Conservation (phyloP, 2,113 vertebrate species). For the Plestiodon gilberti region DNA sequence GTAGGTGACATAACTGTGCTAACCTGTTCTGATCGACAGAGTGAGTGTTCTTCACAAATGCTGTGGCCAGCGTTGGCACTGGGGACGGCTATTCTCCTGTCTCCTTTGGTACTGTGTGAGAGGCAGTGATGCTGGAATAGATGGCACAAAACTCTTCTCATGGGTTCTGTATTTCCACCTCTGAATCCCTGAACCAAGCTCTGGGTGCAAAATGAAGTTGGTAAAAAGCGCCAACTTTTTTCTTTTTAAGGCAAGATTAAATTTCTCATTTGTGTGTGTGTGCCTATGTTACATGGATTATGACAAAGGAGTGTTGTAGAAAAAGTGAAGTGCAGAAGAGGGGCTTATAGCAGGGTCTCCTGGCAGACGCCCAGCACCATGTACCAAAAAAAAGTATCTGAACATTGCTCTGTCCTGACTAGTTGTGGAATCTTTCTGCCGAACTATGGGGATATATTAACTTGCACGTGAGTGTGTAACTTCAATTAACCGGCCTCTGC, state of each 20-base stretch:
- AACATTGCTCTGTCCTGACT: too few relatives aligned
- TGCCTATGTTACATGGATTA: not conserved
- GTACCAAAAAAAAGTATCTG: too few relatives aligned
- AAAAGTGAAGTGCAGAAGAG: not conserved
- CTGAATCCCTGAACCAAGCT: not conserved
- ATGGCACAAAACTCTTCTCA: not conserved
- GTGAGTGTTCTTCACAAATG: rapidly evolving
- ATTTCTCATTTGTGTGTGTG: too few relatives aligned
- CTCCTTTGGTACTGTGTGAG: not conserved
- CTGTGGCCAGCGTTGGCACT: not conserved
- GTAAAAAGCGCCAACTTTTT: not conserved
- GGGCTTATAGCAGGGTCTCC: too few relatives aligned
- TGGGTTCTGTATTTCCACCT: too few relatives aligned
- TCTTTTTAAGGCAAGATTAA: too few relatives aligned
- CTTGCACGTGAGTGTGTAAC: too few relatives aligned
- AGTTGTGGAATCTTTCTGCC: rapidly evolving
- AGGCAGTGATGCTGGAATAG: not conserved
- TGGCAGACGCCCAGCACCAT: too few relatives aligned
- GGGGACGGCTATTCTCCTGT: not conserved
- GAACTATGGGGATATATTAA: too few relatives aligned
- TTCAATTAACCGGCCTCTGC: constrained; percentile 30
- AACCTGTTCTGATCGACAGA: not conserved
- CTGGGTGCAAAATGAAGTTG: not conserved
- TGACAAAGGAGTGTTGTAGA: too few relatives aligned
- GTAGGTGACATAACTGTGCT: not conserved